A percentile compares a stretch with the other conserved stretches of the same genome.
Conservation (phyloP, 2,113 vertebrate species). For the Rhizomys pruinosus region DNA sequence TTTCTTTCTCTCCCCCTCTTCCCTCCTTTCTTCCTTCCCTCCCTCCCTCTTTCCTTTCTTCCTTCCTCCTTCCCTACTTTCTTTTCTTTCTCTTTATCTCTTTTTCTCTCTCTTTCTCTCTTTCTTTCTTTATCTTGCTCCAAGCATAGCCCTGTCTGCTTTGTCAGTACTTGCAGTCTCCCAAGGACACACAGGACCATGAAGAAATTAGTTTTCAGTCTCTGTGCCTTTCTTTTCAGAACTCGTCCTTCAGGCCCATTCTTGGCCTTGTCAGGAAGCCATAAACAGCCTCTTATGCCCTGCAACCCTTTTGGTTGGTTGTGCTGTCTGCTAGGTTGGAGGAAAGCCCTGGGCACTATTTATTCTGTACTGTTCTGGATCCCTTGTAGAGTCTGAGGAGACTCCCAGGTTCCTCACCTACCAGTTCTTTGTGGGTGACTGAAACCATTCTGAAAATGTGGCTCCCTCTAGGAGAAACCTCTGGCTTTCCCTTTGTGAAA, state of each 20-base stretch:
- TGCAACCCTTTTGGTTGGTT: slow-evolving; percentile 21
- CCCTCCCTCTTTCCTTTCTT: too few relatives aligned
- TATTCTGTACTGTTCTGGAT: not conserved
- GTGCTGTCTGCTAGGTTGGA: not conserved
- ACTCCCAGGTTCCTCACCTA: not conserved
- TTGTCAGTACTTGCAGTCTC: slow-evolving; percentile 24
- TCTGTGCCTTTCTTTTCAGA: not conserved
- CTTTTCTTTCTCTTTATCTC: too few relatives aligned
- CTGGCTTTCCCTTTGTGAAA: too few relatives aligned
- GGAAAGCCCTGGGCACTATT: not conserved
- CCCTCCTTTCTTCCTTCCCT: too few relatives aligned
- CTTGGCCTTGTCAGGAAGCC: slow-evolving; percentile 3
- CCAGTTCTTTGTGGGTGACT: slow-evolving; percentile 52
- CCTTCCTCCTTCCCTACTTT: too few relatives aligned
- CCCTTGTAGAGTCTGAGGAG: not conserved
- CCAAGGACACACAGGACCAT: not conserved
- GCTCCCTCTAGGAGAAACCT: too few relatives aligned
- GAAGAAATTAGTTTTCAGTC: not conserved
- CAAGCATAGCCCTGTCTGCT: slow-evolving; percentile 20
- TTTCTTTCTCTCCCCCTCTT: too few relatives aligned
- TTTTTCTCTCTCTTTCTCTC: too few relatives aligned
- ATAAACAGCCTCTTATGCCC: not conserved
- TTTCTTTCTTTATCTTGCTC: not conserved
- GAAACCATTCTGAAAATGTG: slow-evolving; percentile 58
- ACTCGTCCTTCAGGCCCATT: too few relatives aligned